Base-by-base conservation (phyloP, 2,113 vertebrate species). In the Hepsetus odoe region DNA sequence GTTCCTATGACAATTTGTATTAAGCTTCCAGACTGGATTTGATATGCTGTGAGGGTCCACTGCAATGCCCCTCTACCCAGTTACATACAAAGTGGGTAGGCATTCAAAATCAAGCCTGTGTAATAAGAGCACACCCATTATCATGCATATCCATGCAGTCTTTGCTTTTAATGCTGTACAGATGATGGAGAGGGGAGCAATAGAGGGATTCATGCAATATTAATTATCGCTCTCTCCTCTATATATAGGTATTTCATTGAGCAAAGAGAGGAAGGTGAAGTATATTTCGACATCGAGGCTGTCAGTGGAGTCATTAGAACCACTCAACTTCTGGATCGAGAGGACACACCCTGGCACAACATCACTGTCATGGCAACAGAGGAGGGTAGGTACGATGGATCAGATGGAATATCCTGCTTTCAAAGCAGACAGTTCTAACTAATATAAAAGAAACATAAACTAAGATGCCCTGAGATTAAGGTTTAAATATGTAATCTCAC, bases 341-440 rank as follows among this genome's bases (percentile, higher is more conserved):
- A 96, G 74, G 92, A 95, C 79, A 90, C 84, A 18, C 87, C 93
- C 9, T 94, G 94, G 94, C 93, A 93, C 82, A 96, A 96, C 84
- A 94, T 96, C 82, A 95, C 94, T 65, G 92, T 96, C 70, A 81
- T 90, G 83, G 95, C 95, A 87, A 92, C 93, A 81, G 95, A 96
- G 86, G 90, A 89, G 72, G 94, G 95, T 96, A 91, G 90, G 82
- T 83, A 80, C 51, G 69, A 80, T 24, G 35, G 14, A 14, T 53
- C 20, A 46, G 44, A 59, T 11, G 20, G 2, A n/a, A 42, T 22
- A 55, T 7, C 46, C 49, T 64, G 20, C 20, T 30, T 59, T 59
- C 26, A 59, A 2, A 24, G 53, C 24, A n/a, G n/a, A n/a, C n/a
- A n/a, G n/a, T n/a, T n/a, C n/a, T 28, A 6, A 73, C 59, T 61